A percentile compares a stretch with the other conserved stretches of the same genome.
Conservation (phyloP, 2,888 invertebrate species). For the Melanargia galathea region DNA sequence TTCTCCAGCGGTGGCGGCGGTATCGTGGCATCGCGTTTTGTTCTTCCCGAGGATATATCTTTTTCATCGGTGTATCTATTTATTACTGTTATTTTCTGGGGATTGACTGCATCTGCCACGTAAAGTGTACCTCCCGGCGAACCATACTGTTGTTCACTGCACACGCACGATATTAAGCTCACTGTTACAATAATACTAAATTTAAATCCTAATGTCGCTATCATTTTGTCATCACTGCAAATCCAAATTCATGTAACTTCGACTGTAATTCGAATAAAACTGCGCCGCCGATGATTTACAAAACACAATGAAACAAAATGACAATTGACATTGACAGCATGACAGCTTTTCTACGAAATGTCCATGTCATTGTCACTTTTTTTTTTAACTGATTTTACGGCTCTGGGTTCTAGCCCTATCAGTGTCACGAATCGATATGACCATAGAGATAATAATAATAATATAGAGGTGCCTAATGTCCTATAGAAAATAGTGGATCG, state of each 20-base stretch:
- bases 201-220: slow-evolving; percentile 63
- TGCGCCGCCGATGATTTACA: slow-evolving; percentile 42
- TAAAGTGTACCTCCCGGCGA: slow-evolving; percentile 59
- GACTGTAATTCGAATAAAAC: slow-evolving; percentile 55
- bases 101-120: slow-evolving; percentile 57
- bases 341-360: neutral
- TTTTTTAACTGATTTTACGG: neutral
- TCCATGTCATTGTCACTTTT: neutral
- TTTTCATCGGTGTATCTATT: slow-evolving; percentile 54
- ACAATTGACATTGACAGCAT: neutral
- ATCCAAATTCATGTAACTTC: slow-evolving; percentile 53
- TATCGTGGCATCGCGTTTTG: slow-evolving; percentile 66
- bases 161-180: slow-evolving; percentile 57
- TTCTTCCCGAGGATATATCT: slow-evolving; percentile 53
- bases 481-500: too few relatives aligned
- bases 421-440: too few relatives aligned
- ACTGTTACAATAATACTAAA: slow-evolving; percentile 58
- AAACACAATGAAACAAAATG: slow-evolving; percentile 38
- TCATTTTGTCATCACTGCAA: slow-evolving; percentile 77
- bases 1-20: slow-evolving; percentile 56
- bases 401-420: too few relatives aligned
- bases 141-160: slow-evolving; percentile 60
- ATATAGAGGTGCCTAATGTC: too few relatives aligned
- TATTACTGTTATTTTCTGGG: slow-evolving; percentile 60
- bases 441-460: too few relatives aligned